Base-by-base conservation (phyloP, 2,888 invertebrate genomes). In the Tuta absoluta region DNA sequence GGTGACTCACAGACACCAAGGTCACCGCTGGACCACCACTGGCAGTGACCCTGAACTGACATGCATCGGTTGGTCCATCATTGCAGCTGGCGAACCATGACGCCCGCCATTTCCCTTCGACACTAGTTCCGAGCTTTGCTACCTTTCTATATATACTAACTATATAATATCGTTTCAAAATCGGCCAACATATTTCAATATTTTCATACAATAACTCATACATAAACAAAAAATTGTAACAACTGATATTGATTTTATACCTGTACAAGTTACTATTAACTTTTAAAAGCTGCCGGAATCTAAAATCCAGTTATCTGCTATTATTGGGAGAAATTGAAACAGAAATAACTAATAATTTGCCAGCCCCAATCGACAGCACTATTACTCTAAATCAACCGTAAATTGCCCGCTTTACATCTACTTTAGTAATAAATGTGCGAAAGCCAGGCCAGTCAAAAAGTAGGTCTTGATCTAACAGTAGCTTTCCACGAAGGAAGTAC, bases 1-100 rank as follows among this genome's bases (percentile, higher is more conserved):
- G 33, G 8, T 33, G 33, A 33, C 12, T 23, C 0, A 23, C 51
- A 28, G n/a, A 14, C 51, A 24, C 23, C 56, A 56, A 56, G 56
- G 56, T 56, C 28, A 56, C 11, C 28, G n/a, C 12, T 23, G 23
- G 28, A 59, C 23, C 45, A 45, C 53, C 62, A 64, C 64, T 49
- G 63, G 41, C 63, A 63, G 28, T 65, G 63, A 65, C 65, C 65
- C 65, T 65, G 63, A 63, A 45, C 59, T 63, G 63, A 65, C 28
- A 59, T 59, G 51, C 65, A 60, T 58, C 59, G 63, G 51, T 28
- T 59, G 62, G 38, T 19, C 58, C 65, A 65, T 53, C 56, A 41
- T 37, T 10, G 59, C 28, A 23, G 63, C 37, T 60, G 60, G 60
- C 63, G 41, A 58, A 65, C 63, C 58, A 33, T 65, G 33, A 56